Percentiles rank a stretch among this genome's conserved stretches.
phyloP scores from a whole-genome alignment of 1,140 invertebrate genomes.

The Himalopsyche phryganea region DNA sequence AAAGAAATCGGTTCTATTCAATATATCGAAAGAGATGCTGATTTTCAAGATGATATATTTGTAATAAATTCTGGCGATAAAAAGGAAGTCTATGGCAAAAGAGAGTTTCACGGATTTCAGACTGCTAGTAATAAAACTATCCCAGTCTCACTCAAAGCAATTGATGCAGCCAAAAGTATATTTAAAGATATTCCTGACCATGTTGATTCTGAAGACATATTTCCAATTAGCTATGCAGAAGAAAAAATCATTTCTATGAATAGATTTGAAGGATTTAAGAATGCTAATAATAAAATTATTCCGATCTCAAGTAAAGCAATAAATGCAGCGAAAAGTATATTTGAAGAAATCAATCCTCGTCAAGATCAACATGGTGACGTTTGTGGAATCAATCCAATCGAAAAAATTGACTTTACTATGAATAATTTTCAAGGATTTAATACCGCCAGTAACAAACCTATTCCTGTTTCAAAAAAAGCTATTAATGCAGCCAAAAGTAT shows the following conservation, averaged over 20 bases:
- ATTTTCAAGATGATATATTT: too few species aligned
- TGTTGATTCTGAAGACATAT: too few species aligned
- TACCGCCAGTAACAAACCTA: conserved; percentile 27
- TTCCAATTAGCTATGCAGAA: background rate
- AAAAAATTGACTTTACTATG: background rate
- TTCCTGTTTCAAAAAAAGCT: conserved; percentile 38
- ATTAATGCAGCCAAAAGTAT: conserved; percentile 37
- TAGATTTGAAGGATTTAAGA: conserved; percentile 18
- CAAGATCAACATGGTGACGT: too few species aligned
- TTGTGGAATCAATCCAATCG: too few species aligned
- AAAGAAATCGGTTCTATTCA: too few species aligned
- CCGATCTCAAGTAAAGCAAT: conserved; percentile 36
- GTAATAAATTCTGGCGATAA: too few species aligned
- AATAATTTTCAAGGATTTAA: background rate
- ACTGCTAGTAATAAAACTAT: conserved; percentile 33
- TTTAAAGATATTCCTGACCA: background rate
- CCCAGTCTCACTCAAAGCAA: conserved; percentile 37
- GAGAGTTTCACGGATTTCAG: too few species aligned
- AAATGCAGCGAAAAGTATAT: conserved; percentile 33
- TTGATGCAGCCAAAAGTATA: conserved; percentile 35
- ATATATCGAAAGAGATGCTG: background rate
- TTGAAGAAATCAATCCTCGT: conserved; percentile 31
- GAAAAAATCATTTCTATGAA: too few species aligned
- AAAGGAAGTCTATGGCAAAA: too few species aligned
- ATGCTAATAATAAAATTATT: conserved; percentile 37